Conservation (phyloP, 2,113 vertebrate species). For the Cathartes aura region DNA sequence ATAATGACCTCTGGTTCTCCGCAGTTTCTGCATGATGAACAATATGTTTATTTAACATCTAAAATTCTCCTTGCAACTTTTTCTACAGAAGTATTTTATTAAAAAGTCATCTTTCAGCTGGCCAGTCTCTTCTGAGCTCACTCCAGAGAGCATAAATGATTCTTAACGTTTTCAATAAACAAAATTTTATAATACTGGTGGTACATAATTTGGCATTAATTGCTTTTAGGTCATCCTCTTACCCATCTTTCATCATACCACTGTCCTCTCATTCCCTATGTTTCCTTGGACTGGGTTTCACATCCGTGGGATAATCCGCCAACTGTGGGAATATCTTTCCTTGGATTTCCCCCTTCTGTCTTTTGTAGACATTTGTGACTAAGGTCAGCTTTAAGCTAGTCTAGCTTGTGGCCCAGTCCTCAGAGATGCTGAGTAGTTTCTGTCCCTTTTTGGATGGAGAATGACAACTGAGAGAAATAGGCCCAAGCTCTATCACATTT, state of each 20-base stretch:
- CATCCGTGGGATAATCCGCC: not conserved
- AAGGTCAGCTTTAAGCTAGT: not conserved
- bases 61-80: not conserved
- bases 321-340: not conserved
- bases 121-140: not conserved
- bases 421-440: not conserved
- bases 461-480: not conserved
- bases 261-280: not conserved
- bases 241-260: not conserved
- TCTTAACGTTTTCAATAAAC: not conserved
- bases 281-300: not conserved
- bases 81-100: not conserved
- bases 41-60: not conserved
- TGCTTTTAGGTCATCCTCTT: not conserved
- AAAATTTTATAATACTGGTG: not conserved
- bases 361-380: not conserved
- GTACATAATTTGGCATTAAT: not conserved
- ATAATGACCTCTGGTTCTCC: not conserved
- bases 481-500: not conserved
- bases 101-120: not conserved
- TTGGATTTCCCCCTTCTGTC: not conserved
- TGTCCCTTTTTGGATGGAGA: not conserved
- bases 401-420: not conserved
- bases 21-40: not conserved
- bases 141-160: not conserved